Conservation (phyloP, 2,888 invertebrate species). For the Drepana falcataria region DNA sequence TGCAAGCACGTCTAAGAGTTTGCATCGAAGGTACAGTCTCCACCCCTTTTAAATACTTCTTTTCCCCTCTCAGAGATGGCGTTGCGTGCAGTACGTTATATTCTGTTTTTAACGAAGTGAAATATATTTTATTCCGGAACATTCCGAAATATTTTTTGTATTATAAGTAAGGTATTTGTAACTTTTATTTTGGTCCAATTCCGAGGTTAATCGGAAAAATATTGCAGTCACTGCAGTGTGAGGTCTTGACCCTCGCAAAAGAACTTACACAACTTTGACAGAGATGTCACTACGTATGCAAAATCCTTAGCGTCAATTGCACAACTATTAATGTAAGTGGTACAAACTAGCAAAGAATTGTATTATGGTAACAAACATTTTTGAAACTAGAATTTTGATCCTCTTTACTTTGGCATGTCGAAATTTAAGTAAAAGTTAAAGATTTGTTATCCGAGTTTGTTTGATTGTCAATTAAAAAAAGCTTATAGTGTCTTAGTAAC, state of each 20-base stretch:
- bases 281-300: conserved; percentile 40
- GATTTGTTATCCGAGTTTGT: too few relatives aligned
- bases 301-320: conserved; percentile 7
- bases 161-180: too few relatives aligned
- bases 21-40: conserved; percentile 40
- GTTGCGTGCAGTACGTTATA: conserved; percentile 12
- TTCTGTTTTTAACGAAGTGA: neutral
- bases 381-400: too few relatives aligned
- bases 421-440: too few relatives aligned
- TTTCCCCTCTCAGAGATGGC: conserved; percentile 59
- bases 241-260: neutral
- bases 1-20: conserved; percentile 16
- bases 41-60: conserved; percentile 32
- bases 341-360: too few relatives aligned
- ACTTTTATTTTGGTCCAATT: neutral
- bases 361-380: too few relatives aligned
- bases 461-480: too few relatives aligned
- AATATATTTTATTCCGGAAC: neutral
- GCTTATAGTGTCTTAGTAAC: too few relatives aligned
- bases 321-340: too few relatives aligned
- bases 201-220: neutral
- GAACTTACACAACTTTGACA: conserved; percentile 21
- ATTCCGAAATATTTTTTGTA: too few relatives aligned
- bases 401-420: too few relatives aligned
- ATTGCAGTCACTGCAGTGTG: neutral